Conservation (phyloP, 2,888 invertebrate species). For the Leptarthrus brevirostris region DNA sequence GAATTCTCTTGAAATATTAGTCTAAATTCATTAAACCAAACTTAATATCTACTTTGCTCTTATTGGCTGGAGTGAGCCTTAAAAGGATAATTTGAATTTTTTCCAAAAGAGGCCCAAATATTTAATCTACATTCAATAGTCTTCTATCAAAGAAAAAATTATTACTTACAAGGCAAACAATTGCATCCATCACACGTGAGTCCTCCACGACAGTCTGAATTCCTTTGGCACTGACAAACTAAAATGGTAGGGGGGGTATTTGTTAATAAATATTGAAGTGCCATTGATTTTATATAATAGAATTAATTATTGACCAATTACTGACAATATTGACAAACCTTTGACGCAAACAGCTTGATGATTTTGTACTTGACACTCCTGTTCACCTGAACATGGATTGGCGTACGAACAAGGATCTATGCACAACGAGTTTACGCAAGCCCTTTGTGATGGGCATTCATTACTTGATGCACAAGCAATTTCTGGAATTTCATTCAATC, state of each 20-base stretch:
- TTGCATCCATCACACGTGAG: constrained; percentile 78
- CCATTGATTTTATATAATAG: too few relatives aligned
- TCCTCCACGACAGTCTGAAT: constrained; percentile 74
- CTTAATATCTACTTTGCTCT: too few relatives aligned
- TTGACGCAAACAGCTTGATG: constrained; percentile 87
- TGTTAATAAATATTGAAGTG: neutral
- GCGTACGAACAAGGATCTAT: constrained; percentile 82
- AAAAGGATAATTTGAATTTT: too few relatives aligned
- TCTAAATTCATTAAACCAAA: too few relatives aligned
- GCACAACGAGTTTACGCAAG: constrained; percentile 83
- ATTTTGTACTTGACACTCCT: constrained; percentile 84
- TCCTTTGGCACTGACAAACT: constrained; percentile 73
- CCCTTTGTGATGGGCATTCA: constrained; percentile 81
- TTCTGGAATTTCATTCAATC: constrained; percentile 69
- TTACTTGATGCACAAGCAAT: constrained; percentile 82
- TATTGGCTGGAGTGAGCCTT: too few relatives aligned
- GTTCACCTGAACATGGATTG: constrained; percentile 79
- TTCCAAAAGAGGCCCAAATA: too few relatives aligned
- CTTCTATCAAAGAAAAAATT: constrained; percentile 47
- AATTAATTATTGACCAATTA: constrained; percentile 1
- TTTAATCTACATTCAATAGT: too few relatives aligned
- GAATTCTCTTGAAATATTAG: too few relatives aligned
- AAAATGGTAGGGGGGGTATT: constrained; percentile 3
- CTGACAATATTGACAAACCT: constrained; percentile 68
- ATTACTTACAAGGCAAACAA: constrained; percentile 73